Conservation (phyloP, 2,113 vertebrate species). For the Rafetus swinhoei region DNA sequence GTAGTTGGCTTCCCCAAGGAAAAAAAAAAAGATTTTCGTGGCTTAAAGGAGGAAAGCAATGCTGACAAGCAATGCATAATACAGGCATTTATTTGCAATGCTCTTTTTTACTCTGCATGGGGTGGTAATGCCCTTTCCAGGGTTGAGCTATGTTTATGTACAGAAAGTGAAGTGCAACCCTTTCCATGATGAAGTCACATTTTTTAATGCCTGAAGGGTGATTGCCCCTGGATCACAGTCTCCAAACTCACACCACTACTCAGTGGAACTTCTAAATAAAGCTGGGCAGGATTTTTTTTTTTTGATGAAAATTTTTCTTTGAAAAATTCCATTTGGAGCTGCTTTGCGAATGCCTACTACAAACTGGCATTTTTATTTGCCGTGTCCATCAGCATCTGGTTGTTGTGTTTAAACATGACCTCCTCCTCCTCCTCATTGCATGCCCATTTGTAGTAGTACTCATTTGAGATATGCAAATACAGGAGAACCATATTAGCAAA, state of each 20-base stretch:
- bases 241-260: not conserved
- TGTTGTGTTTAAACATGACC: too few species aligned
- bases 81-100: not conserved
- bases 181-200: not conserved
- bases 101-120: not conserved
- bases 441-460: too few species aligned
- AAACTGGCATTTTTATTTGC: too few species aligned
- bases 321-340: too few species aligned
- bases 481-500: too few species aligned
- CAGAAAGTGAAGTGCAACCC: not conserved
- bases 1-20: not conserved
- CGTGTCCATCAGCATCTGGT: too few species aligned
- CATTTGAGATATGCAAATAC: too few species aligned
- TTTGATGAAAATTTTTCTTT: too few species aligned
- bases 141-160: not conserved
- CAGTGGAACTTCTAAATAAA: too few species aligned
- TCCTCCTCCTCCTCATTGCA: too few species aligned
- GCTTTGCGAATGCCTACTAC: too few species aligned
- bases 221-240: accelerated
- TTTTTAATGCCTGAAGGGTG: not conserved
- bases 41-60: not conserved
- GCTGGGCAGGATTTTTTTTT: too few species aligned
- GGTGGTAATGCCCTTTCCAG: not conserved
- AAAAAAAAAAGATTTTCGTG: not conserved
- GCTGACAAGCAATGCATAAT: not conserved